phyloP scores from a whole-genome alignment of 2,797 vertebrate genomes.

The Poliocrania exsul region DNA sequence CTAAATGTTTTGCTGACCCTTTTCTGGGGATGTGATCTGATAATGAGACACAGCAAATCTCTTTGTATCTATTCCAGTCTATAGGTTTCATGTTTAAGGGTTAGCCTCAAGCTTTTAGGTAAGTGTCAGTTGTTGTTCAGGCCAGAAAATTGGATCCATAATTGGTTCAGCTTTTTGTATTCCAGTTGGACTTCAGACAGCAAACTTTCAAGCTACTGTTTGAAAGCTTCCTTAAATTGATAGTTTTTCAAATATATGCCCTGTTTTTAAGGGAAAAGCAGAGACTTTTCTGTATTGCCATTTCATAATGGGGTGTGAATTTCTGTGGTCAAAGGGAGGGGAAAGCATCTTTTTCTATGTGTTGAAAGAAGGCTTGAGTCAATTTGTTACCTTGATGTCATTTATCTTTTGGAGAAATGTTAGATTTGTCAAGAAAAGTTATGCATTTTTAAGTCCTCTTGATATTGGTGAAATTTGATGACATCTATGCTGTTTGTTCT shows the following conservation, averaged over 20 bases:
- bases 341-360: not conserved
- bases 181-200: not conserved
- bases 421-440: not conserved
- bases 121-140: not conserved
- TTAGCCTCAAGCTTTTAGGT: not conserved
- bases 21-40: fast-evolving
- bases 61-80: not conserved
- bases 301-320: not conserved
- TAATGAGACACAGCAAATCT: not conserved
- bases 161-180: not conserved
- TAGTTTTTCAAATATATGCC: not conserved
- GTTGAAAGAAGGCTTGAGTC: not conserved
- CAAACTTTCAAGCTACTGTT: not conserved
- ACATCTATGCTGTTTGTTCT: not conserved
- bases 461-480: not conserved
- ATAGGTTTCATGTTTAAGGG: not conserved
- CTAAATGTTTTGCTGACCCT: not conserved
- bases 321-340: not conserved
- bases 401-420: not conserved
- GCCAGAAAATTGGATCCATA: not conserved
- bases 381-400: not conserved
- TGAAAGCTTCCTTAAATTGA: not conserved
- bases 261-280: not conserved
- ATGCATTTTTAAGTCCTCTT: not conserved
- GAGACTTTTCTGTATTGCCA: not conserved